phyloP scores from a whole-genome alignment of 2,113 vertebrate species.

The Peucedramus taeniatus region DNA sequence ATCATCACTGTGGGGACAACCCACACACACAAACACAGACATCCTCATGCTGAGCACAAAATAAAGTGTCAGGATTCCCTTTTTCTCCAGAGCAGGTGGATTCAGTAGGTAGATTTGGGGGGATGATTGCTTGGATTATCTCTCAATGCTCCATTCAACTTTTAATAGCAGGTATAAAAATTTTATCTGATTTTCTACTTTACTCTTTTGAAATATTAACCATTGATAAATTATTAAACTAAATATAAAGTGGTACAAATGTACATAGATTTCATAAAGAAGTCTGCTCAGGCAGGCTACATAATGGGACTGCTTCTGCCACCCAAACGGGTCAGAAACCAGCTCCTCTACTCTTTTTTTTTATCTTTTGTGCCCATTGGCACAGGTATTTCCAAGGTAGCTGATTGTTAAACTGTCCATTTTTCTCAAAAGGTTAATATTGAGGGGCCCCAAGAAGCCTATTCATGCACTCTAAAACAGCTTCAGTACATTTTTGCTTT shows the following conservation, averaged over 20 bases:
- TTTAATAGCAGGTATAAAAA: conserved; percentile 71
- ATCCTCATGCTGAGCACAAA: neutral
- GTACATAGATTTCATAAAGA: conserved; percentile 51
- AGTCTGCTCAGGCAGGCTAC: neutral
- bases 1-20: neutral
- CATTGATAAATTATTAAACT: conserved; percentile 72
- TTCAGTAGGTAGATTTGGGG: neutral
- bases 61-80: neutral
- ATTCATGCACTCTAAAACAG: neutral
- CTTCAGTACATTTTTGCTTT: neutral
- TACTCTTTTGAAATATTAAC: conserved; percentile 76
- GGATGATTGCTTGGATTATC: neutral
- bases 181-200: conserved; percentile 74
- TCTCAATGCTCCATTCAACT: conserved; percentile 51
- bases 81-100: neutral
- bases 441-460: neutral
- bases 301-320: conserved; percentile 2
- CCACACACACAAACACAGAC: neutral
- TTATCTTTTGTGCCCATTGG: neutral
- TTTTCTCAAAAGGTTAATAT: neutral
- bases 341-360: neutral
- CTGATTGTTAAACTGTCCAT: neutral
- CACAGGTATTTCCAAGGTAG: neutral
- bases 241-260: conserved; percentile 72
- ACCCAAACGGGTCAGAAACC: neutral